These are phyloP conservation scores for Tenualosa ilisha DNA, from an alignment of 2,797 vertebrate species.

Conservation along the genomic window DNA sequence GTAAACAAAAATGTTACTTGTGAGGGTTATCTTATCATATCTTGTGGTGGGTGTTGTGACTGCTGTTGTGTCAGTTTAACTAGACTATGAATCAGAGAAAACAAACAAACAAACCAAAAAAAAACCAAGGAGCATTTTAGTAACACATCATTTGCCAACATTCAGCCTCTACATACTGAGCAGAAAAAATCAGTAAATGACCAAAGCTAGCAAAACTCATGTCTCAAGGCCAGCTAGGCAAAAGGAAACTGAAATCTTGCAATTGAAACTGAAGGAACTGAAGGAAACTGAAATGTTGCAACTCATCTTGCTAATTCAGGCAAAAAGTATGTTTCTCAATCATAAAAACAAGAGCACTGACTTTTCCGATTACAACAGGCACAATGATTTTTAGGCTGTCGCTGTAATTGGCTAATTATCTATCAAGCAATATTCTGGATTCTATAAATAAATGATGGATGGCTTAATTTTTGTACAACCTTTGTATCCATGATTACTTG, in stretches of 20 bases:
- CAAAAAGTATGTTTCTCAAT: not conserved
- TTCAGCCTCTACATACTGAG: not conserved
- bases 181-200: not conserved
- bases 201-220: not conserved
- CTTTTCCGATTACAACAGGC: not conserved
- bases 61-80: not conserved
- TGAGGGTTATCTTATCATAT: not conserved
- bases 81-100: not conserved
- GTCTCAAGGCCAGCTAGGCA: not conserved
- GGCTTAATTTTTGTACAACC: no score
- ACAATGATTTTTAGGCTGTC: not conserved
- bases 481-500: no score
- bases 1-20: not conserved
- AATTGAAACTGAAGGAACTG: no score
- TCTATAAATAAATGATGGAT: not conserved
- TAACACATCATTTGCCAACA: not conserved
- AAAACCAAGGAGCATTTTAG: not conserved
- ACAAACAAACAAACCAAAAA: not conserved
- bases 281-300: not conserved
- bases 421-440: not conserved
- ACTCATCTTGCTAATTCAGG: not conserved
- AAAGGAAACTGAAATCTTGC: not conserved
- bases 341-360: not conserved
- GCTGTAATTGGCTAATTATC: not conserved
- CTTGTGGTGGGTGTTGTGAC: not conserved